These are phyloP conservation scores for Coracias cyanogaster DNA, from an alignment of 2,797 vertebrate genomes.

Conservation along the genomic window DNA sequence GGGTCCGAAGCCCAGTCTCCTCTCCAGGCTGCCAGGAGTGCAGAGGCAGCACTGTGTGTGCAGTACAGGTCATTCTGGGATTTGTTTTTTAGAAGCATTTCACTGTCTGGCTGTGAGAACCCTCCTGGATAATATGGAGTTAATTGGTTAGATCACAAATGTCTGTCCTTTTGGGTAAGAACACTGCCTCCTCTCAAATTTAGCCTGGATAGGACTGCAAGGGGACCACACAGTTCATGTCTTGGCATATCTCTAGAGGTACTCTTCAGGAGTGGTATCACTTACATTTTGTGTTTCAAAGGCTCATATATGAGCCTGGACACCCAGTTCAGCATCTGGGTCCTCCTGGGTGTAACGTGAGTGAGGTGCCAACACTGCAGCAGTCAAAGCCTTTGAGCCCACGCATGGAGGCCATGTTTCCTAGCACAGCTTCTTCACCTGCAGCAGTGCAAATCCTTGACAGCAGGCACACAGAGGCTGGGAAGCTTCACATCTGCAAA, in stretches of 20 bases:
- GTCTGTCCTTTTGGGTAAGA: not conserved
- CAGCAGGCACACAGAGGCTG: not conserved
- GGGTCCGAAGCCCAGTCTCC: not conserved
- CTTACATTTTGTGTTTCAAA: not conserved
- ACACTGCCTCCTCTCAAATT: not conserved
- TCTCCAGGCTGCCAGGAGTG: rapidly evolving
- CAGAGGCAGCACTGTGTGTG: not conserved
- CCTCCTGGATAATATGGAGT: not conserved
- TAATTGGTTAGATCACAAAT: not conserved
- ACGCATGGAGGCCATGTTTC: not conserved
- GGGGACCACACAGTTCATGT: not conserved
- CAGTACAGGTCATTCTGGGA: not conserved
- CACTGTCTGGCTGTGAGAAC: not conserved
- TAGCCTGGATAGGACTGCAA: not conserved
- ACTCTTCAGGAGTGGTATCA: not conserved
- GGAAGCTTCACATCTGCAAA: not conserved
- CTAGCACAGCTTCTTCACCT: not conserved
- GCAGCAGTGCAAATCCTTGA: not conserved
- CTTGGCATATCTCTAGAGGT: not conserved
- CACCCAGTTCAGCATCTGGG: not conserved
- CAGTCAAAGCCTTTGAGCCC: not conserved
- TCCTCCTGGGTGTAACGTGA: not conserved
- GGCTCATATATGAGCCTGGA: not conserved
- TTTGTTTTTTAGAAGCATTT: not conserved
- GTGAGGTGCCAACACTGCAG: not conserved